Base-by-base conservation (phyloP, 2,113 vertebrate species). In the Silurus meridionalis region DNA sequence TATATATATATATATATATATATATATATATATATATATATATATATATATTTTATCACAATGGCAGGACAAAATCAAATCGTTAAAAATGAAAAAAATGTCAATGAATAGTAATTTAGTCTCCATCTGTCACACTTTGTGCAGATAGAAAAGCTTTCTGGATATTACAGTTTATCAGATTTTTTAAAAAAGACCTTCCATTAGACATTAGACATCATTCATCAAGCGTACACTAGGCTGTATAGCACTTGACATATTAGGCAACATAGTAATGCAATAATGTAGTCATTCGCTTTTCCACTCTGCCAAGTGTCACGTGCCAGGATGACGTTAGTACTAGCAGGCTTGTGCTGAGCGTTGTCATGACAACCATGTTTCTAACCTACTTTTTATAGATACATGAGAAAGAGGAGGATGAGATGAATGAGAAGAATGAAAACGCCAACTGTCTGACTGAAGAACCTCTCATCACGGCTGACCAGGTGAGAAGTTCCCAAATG, bases 371-470 rank as follows among this genome's bases (percentile, higher is more conserved):
- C 71, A 53, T 77, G 85, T 57, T 81, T 21, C 89, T 77, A 78
- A 19, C 53, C 52, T 74, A 74, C 78, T 80, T 69, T 84, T 87
- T 88, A 67, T 90, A 98, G 97, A 96, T 96, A 88, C 96, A 96
- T 5, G 97, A 97, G 92, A 97, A 97, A 90, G 96, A 97, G 82
- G 97, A 97, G 83, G 97, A 97, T 79, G 97, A 97, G 85, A 96
- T 97, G 95, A 97, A 96, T 3, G 97, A 98, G 93, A 97, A 97
- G 93, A 97, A 96, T 50, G 97, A 97, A 88, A 96, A 96, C 5
- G 95, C 95, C 58, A 98, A 94, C 87, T 96, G 96, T 13, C 94
- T 97, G 90, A 96, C 91, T 8, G 97, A 98, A 50, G 97, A 98
- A 66, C 96, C 97, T 63, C 94, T 98, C 3, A 94, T 98, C 86